Percentiles rank a stretch among this genome's conserved stretches.
Conservation (phyloP, 2,888 invertebrate genomes). For the Miltochrista miniata region DNA sequence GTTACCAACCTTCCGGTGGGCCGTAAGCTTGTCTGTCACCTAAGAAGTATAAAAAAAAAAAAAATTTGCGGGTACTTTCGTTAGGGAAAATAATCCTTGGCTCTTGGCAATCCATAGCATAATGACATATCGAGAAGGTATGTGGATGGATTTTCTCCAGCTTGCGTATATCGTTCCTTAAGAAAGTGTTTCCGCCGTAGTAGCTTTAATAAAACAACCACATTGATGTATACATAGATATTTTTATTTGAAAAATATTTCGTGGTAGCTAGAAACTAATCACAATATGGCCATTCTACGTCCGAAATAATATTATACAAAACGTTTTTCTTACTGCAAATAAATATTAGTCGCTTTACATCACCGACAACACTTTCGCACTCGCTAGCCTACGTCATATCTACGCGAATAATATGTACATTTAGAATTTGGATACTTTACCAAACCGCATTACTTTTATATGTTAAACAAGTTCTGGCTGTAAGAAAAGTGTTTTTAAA, state of each 20-base stretch:
- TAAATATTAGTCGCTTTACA: slow-evolving; percentile 40
- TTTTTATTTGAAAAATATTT: slow-evolving; percentile 72
- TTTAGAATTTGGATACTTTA: slow-evolving; percentile 38
- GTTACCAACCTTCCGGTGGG: no score
- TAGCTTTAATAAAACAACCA: slow-evolving; percentile 46
- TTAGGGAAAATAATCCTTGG: no score
- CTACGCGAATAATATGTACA: slow-evolving; percentile 42
- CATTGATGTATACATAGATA: slow-evolving; percentile 62
- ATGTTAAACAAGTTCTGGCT: slow-evolving; percentile 19
- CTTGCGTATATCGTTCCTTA: no score
- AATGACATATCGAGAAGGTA: no score
- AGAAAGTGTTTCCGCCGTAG: no score
- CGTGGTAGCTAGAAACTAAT: slow-evolving; percentile 66
- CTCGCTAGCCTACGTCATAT: slow-evolving; percentile 17
- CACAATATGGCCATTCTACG: slow-evolving; percentile 67
- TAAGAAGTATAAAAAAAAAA: no score
- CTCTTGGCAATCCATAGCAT: no score
- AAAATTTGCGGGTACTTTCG: no score
- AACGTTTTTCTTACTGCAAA: slow-evolving; percentile 48
- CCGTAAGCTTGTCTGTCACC: no score
- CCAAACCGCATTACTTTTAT: slow-evolving; percentile 17
- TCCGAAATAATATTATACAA: slow-evolving; percentile 55
- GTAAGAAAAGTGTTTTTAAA: neutral
- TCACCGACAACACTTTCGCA: slow-evolving; percentile 29
- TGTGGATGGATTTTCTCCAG: no score